A percentile compares a stretch with the other conserved stretches of the same genome.
Evolutionary conservation across 2,888 invertebrate species (phyloP).

Genomic region (Oxytorus armatus): DNA sequence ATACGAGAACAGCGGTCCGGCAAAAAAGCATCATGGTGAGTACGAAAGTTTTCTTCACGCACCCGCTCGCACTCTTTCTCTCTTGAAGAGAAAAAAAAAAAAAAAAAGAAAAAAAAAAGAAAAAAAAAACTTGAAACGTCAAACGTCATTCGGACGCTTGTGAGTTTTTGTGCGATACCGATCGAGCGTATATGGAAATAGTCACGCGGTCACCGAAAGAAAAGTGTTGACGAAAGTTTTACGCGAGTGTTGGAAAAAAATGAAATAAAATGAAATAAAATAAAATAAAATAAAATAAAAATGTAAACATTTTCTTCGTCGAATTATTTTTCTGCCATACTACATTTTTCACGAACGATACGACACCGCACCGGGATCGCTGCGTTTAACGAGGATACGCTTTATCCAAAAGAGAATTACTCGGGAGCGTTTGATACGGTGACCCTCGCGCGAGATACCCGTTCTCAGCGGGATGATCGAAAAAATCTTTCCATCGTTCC

Average conservation of each 20-base stretch:
- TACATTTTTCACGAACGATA: background rate
- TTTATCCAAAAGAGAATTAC: background rate
- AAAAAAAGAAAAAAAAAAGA: too few relatives aligned
- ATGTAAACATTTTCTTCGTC: slow-evolving; percentile 1
- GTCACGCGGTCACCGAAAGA: background rate
- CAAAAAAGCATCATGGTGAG: slow-evolving; percentile 65
- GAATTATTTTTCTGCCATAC: background rate
- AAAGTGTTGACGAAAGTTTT: slow-evolving; percentile 16
- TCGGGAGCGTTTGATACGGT: background rate
- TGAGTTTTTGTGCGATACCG: background rate
- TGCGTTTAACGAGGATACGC: slow-evolving; percentile 8
- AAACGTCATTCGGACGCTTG: background rate
- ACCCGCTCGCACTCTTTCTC: background rate
- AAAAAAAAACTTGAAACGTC: too few relatives aligned
- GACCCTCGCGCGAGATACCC: background rate
- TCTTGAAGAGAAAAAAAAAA: background rate
- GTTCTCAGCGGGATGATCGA: background rate
- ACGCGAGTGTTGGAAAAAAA: slow-evolving; percentile 18
- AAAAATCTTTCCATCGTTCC: background rate
- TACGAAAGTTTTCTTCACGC: background rate
- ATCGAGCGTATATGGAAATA: background rate
- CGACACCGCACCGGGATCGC: too few relatives aligned
- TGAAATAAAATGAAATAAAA: too few relatives aligned
- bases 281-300: too few relatives aligned
- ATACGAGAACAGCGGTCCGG: background rate